phyloP scores from a whole-genome alignment of 2,888 invertebrate species.

The Athrips mouffetella region DNA sequence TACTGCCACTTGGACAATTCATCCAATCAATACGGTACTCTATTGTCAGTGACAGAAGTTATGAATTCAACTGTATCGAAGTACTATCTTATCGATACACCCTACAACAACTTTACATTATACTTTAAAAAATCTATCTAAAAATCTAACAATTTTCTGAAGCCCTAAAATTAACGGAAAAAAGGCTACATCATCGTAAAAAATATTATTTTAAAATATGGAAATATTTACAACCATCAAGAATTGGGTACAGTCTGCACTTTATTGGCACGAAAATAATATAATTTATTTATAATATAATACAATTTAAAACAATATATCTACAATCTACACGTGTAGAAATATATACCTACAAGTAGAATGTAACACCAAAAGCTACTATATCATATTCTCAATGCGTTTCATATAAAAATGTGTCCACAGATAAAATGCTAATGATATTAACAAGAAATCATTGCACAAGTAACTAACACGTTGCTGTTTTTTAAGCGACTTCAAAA shows the following conservation, averaged over 20 bases:
- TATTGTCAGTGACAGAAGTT: no score
- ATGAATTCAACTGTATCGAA: no score
- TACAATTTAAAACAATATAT: neutral
- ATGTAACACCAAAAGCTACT: neutral
- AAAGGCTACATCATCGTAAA: neutral
- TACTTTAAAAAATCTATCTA: slow-evolving; percentile 24
- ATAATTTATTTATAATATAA: slow-evolving; percentile 12
- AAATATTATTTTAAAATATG: slow-evolving; percentile 13
- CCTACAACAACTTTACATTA: no score
- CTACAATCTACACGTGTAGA: neutral
- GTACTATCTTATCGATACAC: no score
- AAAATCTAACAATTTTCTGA: slow-evolving; percentile 27
- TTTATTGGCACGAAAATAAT: slow-evolving; percentile 43
- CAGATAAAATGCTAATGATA: neutral
- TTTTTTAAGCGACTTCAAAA: no score
- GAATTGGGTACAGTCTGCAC: slow-evolving; percentile 30
- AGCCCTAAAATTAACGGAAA: slow-evolving; percentile 15
- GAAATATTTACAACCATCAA: slow-evolving; percentile 27
- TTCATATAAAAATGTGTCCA: neutral
- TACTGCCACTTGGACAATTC: no score
- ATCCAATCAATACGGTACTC: no score
- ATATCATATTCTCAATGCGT: neutral
- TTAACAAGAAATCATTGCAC: no score
- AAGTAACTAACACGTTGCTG: no score
- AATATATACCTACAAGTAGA: neutral